Evolutionary conservation across 2,888 invertebrate species (phyloP).

Genomic region (Cryptus armator): DNA sequence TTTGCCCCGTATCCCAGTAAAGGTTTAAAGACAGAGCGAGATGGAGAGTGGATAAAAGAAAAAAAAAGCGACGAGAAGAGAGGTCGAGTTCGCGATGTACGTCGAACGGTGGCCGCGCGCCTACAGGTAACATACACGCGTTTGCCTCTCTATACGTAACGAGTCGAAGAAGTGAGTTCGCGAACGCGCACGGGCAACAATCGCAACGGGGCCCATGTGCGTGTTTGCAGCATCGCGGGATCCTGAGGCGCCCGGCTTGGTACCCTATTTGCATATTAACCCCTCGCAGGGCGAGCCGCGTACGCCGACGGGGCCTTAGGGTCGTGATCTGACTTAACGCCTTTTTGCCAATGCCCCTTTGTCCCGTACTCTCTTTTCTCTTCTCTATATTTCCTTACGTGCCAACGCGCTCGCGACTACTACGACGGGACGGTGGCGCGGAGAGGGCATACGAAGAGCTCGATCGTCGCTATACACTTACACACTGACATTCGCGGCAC

Average conservation of each 20-base stretch:
- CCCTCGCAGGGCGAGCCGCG: slow-evolving; percentile 71
- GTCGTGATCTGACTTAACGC: slow-evolving; percentile 83
- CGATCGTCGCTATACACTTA: background rate
- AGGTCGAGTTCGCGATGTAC: slow-evolving; percentile 55
- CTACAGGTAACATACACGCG: slow-evolving; percentile 52
- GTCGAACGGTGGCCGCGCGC: slow-evolving; percentile 43
- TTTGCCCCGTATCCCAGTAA: background rate
- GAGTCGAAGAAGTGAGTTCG: slow-evolving; percentile 38
- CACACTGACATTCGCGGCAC: background rate
- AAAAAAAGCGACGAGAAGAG: slow-evolving; percentile 7
- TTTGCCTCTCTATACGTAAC: slow-evolving; percentile 6
- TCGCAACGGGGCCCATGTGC: slow-evolving; percentile 25
- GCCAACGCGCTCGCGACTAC: slow-evolving; percentile 27
- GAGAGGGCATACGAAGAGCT: background rate
- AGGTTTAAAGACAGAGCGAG: background rate
- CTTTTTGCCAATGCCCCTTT: slow-evolving; percentile 78
- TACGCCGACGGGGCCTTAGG: slow-evolving; percentile 72
- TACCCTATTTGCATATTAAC: slow-evolving; percentile 81
- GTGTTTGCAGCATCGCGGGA: slow-evolving; percentile 43
- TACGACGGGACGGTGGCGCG: slow-evolving; percentile 10
- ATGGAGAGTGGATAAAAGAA: background rate
- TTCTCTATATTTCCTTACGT: slow-evolving; percentile 57
- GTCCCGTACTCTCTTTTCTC: slow-evolving; percentile 21
- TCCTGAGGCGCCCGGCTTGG: slow-evolving; percentile 33
- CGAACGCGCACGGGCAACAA: slow-evolving; percentile 28